Evolutionary conservation across 2,113 vertebrate species (phyloP), one percentile per base, ranked within the genome.

Genomic region (Chiloscyllium plagiosum): DNA sequence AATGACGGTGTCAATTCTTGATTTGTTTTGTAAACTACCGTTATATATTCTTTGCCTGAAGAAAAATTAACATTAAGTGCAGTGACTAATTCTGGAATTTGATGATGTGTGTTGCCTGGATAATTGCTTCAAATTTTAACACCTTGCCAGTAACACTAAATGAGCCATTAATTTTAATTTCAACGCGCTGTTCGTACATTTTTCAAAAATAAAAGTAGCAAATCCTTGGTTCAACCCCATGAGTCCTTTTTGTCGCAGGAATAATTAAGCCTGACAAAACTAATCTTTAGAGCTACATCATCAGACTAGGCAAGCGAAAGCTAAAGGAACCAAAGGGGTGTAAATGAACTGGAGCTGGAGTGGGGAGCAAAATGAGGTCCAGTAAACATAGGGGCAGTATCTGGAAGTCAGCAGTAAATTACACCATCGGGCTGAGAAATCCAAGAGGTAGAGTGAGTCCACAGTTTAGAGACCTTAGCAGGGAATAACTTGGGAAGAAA

Each of bases 81-180:
- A 66, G 61, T 93, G 22, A 66, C 33, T 93, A 93, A 93, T 66
- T 42, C 33, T 42, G 89, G 89, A 66, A 93, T 93, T 68, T 66
- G 89, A 93, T 68, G 89, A 66, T 93, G 89, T 93, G 89, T 66
- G 61, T 37, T 66, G 26, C 33, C n/a, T 24, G 89, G 89, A 37
- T 93, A 93, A 93, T 93, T 93, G 89, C 89, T 61, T 93, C 89
- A 33, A 93, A 93, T 66, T 66, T 93, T 66, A 66, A 93, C 61
- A 66, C 61, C 89, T 68, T 93, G 89, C 61, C 89, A 37, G 89
- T 19, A 66, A 68, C 33, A 93, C 61, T 93, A 93, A 93, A 65
- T 68, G 89, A 93, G 89, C 89, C 89, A 93, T 93, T 93, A 93
- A 93, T 93, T 93, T 93, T 93, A n/a, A 93, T 93, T 93, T 93